Evolutionary conservation across 2,113 vertebrate genomes (phyloP), one percentile per base, ranked within the genome.

Genomic region (Pampusana beccarii): DNA sequence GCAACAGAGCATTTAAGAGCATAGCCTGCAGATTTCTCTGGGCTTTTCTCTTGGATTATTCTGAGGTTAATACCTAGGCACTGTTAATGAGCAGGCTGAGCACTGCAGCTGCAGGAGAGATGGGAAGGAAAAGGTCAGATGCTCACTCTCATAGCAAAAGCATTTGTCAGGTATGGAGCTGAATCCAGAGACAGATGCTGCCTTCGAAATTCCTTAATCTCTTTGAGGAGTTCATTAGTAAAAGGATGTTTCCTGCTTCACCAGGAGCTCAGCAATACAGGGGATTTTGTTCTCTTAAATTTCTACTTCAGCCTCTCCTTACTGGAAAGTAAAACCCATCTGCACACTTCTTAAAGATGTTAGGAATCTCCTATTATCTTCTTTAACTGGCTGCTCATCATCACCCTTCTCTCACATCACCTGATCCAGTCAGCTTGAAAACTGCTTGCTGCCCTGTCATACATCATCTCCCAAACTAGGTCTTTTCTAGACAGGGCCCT

Each of bases 141-240:
- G 20, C 51, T 93, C 7, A 9, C 9, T 64, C 72, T 90, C 38
- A 16, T 13, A 72, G 88, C 75, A 90, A 92, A 93, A 94, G 93
- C 56, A 62, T 80, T 90, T 93, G 51, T 83, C 93, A 90, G 3
- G 2, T 81, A 56, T 48, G 83, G 36, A 88, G 80, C 57, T 65
- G 65, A 87, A 91, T 84, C 65, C 70, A 42, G 69, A 92, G 64
- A 84, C 2, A 86, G 79, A 78, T 51, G 53, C 57, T 96, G 75
- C 83, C 93, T 93, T 95, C 88, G 67, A 60, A 93, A 92, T 94
- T 93, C 83, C 80, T 86, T 92, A 86, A 84, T 86, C 65, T 95
- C 42, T 96, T 95, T 84, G 82, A 95, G 73, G 86, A 95, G 82
- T 93, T 95, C 53, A 71, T 80, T 86, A 91, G 34, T 36, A 14